Base-by-base conservation (phyloP, 2,797 vertebrate genomes). In the Cossypha heuglini region DNA sequence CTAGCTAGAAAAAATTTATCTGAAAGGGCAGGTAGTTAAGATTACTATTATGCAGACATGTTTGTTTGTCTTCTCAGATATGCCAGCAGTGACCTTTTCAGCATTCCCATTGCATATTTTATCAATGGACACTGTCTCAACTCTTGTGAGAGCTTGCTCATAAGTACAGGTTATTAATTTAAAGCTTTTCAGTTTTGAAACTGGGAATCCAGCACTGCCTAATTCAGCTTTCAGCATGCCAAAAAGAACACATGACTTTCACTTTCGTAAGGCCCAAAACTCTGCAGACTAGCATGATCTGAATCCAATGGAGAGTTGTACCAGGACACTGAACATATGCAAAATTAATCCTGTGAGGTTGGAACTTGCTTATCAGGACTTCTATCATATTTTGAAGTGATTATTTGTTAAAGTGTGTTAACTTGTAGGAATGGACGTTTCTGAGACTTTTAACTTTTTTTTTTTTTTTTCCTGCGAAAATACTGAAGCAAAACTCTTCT, bases 51-150 rank as follows among this genome's bases (percentile, higher is more conserved):
- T 9, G 20, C 43, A 75, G 46, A 75, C 0, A 1, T 52, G 22
- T 73, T 63, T 85, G 24, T 81, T 87, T 92, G 38, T 74, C 38
- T 89, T 78, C 35, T 78, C 46, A 55, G n/a, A 57, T 62, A 61
- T 42, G 29, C 16, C 28, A 73, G 16, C 24, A 71, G 5, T 84
- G 73, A 92, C 74, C 66, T 92, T 93, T 92, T 71, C 76, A 92
- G 45, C 31, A 46, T 76, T 79, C 28, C 13, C 19, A 20, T 46
- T 71, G 49, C 19, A 15, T 55, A 69, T 76, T 83, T 90, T 79
- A 42, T 55, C 63, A 83, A 17, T 13, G 3, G 72, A 59, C 42
- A 63, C 18, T 86, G 37, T 58, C 63, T 81, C 1, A 0, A 38
- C 17, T 62, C 17, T 35, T 91, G 21, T 9, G 37, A 85, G 28